Conservation (phyloP, 2,888 invertebrate species). For the Syrphus vitripennis region DNA sequence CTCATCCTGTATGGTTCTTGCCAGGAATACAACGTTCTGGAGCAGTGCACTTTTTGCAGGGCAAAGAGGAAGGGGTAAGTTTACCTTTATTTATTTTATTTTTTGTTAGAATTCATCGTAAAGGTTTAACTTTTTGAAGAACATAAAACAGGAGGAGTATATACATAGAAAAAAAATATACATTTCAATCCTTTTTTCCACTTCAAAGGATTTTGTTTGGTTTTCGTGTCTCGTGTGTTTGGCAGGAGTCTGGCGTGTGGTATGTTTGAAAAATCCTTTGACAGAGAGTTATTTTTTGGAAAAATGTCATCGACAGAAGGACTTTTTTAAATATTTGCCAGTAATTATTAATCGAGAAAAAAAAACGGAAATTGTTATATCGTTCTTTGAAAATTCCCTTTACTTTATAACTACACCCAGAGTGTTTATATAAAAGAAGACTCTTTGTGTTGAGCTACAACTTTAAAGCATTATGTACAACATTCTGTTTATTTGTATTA, state of each 20-base stretch:
- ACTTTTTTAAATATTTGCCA: constrained; percentile 45
- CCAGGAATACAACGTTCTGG: constrained; percentile 96
- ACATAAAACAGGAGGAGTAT: constrained; percentile 14
- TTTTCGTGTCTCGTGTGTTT: constrained; percentile 50
- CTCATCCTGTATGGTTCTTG: constrained; percentile 97
- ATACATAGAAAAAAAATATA: not conserved
- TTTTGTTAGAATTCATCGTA: not conserved
- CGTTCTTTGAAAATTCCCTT: not conserved
- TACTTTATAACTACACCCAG: not conserved
- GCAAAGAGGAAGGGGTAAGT: constrained; percentile 94
- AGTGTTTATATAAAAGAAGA: too few relatives aligned
- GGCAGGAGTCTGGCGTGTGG: constrained; percentile 60
- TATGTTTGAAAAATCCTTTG: constrained; percentile 51
- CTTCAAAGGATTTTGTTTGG: constrained; percentile 58
- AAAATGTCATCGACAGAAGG: constrained; percentile 50
- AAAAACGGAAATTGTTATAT: constrained; percentile 56
- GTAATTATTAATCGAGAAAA: constrained; percentile 63
- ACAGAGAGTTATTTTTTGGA: constrained; percentile 27
- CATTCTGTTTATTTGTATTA: constrained; percentile 28
- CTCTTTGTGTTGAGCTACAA: not conserved
- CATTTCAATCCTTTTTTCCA: constrained; percentile 52
- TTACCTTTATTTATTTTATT: not conserved
- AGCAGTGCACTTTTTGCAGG: constrained; percentile 95
- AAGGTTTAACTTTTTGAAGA: not conserved
- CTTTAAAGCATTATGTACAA: not conserved